Conservation (phyloP, 92 coral and sea anemone genomes). For the Epizoanthus fatuus region DNA sequence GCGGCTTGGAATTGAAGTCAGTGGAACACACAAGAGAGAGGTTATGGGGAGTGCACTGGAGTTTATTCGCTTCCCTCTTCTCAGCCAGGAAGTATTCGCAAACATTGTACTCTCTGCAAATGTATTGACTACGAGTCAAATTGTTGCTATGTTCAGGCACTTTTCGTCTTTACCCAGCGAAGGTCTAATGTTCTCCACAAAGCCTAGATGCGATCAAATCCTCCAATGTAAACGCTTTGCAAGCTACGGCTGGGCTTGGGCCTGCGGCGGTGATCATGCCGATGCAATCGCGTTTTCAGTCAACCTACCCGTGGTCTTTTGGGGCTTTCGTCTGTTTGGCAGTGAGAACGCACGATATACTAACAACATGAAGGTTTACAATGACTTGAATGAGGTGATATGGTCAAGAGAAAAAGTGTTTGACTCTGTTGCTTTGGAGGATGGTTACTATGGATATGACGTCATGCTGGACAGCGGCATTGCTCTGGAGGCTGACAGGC, state of each 20-base stretch:
- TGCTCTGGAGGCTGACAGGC: constrained; percentile 32
- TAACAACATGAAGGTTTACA: constrained; percentile 32
- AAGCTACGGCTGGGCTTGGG: constrained; percentile 41
- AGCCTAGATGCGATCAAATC: constrained; percentile 34
- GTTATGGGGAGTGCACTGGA: constrained; percentile 15
- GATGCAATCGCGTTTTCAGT: constrained; percentile 38
- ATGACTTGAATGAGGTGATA: constrained; percentile 17
- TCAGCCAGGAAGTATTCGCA: constrained; percentile 23
- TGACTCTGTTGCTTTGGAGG: constrained; percentile 43
- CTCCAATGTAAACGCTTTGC: constrained; percentile 40
- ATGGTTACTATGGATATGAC: constrained; percentile 42
- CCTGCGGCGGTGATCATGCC: constrained; percentile 29
- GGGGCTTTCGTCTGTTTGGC: constrained; percentile 49
- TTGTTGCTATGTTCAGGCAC: constrained; percentile 38
- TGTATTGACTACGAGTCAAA: constrained; percentile 23
- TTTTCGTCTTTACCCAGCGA: constrained; percentile 21
- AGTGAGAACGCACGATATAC: constrained; percentile 35
- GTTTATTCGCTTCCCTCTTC: constrained; percentile 24
- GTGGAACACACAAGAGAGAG: constrained; percentile 14
- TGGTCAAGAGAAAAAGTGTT: constrained; percentile 36
- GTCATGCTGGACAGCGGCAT: constrained; percentile 36
- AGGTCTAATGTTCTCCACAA: constrained; percentile 32
- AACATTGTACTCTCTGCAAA: constrained; percentile 9
- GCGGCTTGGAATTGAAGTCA: constrained; percentile 16
- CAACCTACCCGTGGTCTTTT: constrained; percentile 18